Evolutionary conservation across 2,888 invertebrate genomes (phyloP).

Genomic region (Synergus gifuensis): DNA sequence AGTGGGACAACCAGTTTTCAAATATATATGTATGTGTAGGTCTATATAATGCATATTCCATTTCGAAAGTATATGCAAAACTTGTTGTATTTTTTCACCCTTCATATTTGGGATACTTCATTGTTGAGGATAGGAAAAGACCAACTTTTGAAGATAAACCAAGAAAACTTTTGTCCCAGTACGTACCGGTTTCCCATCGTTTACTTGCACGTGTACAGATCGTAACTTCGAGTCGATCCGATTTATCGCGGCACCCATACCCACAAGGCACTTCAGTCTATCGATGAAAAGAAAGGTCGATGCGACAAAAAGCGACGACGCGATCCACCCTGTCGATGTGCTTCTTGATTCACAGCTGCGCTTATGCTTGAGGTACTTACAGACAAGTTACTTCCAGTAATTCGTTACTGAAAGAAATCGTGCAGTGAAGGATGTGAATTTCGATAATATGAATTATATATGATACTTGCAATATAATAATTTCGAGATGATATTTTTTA

Average conservation of each 20-base stretch:
- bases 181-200: constrained; percentile 39
- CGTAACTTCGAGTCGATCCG: constrained; percentile 42
- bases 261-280: constrained; percentile 73
- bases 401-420: constrained; percentile 37
- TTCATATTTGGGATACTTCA: not conserved
- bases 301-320: constrained; percentile 44
- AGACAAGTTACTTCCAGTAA: constrained; percentile 39
- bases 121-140: not conserved
- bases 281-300: constrained; percentile 57
- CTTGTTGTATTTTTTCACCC: not conserved
- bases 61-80: too few species aligned
- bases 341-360: constrained; percentile 41
- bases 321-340: constrained; percentile 39
- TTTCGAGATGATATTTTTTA: not conserved
- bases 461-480: constrained; percentile 9
- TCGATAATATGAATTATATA: constrained; percentile 15
- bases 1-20: constrained; percentile 40
- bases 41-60: too few species aligned
- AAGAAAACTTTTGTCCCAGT: constrained; percentile 32
- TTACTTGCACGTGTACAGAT: constrained; percentile 43
- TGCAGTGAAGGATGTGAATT: constrained; percentile 35
- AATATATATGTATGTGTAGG: not conserved
- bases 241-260: constrained; percentile 46
- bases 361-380: constrained; percentile 41
- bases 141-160: not conserved